These are phyloP conservation scores for Leptoclinus maculatus DNA, from an alignment of 2,797 vertebrate species.

Conservation along the genomic window DNA sequence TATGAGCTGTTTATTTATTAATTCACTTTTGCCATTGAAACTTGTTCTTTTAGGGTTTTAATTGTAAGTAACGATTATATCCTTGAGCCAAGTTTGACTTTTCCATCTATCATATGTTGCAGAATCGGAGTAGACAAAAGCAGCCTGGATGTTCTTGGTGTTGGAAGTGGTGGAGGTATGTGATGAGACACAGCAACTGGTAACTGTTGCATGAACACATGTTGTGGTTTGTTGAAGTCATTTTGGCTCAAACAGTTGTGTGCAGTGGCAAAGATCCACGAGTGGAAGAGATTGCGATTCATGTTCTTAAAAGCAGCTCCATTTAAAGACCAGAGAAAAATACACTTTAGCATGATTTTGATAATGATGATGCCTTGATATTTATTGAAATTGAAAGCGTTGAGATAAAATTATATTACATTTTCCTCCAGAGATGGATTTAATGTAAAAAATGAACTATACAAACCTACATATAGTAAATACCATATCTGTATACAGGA, in stretches of 20 bases:
- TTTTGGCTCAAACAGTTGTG: neutral
- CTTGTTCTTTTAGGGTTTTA: neutral
- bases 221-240: neutral
- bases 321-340: neutral
- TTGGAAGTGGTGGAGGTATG: constrained; percentile 91
- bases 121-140: constrained; percentile 85
- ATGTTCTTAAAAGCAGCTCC: neutral
- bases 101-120: constrained; percentile 23
- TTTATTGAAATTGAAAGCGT: neutral
- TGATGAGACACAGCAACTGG: neutral
- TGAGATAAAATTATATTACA: too few relatives aligned
- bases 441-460: neutral
- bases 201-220: neutral
- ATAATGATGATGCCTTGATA: neutral
- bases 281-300: neutral
- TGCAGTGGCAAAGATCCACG: neutral
- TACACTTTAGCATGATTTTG: neutral
- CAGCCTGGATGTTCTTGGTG: constrained; percentile 87
- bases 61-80: neutral
- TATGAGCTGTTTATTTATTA: neutral
- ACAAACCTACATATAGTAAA: neutral
- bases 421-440: neutral
- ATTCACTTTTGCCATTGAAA: neutral
- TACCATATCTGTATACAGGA: neutral
- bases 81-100: neutral